These are phyloP conservation scores for Parazoanthus darwini DNA, from an alignment of 92 coral and sea anemone species.

Conservation along the genomic window DNA sequence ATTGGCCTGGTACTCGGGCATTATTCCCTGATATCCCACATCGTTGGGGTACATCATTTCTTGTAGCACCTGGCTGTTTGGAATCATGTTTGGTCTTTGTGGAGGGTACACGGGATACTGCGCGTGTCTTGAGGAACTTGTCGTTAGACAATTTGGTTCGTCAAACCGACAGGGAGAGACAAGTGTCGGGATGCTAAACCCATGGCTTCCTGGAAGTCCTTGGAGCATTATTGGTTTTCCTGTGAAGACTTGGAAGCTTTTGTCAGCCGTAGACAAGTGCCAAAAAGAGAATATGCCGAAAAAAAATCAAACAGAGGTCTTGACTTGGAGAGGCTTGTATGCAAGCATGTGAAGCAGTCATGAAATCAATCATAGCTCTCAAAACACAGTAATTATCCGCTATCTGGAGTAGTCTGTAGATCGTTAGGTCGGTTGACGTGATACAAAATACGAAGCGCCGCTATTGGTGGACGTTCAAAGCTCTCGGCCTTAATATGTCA, in stretches of 20 bases:
- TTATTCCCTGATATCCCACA: conserved; percentile 69
- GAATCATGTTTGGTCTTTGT: conserved; percentile 64
- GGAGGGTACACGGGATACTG: conserved; percentile 71
- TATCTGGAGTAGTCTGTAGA: conserved; percentile 55
- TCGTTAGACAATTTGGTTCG: conserved; percentile 65
- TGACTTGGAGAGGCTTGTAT: conserved; percentile 24
- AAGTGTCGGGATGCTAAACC: conserved; percentile 77
- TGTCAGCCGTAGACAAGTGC: not conserved
- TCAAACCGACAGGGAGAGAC: conserved; percentile 86
- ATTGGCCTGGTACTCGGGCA: conserved; percentile 71
- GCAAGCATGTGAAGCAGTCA: conserved; percentile 26
- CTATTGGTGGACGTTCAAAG: conserved; percentile 65
- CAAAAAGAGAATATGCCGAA: not conserved
- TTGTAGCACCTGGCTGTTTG: conserved; percentile 75
- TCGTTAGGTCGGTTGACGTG: conserved; percentile 36
- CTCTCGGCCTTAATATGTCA: conserved; percentile 47
- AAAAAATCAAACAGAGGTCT: conserved; percentile 26
- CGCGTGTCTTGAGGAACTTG: conserved; percentile 63
- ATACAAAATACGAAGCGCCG: conserved; percentile 36
- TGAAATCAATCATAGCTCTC: conserved; percentile 34
- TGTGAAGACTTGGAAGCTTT: not conserved
- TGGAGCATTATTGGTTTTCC: conserved; percentile 59
- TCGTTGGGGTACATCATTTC: conserved; percentile 84
- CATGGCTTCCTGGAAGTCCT: conserved; percentile 69
- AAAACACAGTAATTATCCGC: conserved; percentile 48